Evolutionary conservation across 2,797 vertebrate genomes (phyloP).

Genomic region (Pseudochromis fuscus): DNA sequence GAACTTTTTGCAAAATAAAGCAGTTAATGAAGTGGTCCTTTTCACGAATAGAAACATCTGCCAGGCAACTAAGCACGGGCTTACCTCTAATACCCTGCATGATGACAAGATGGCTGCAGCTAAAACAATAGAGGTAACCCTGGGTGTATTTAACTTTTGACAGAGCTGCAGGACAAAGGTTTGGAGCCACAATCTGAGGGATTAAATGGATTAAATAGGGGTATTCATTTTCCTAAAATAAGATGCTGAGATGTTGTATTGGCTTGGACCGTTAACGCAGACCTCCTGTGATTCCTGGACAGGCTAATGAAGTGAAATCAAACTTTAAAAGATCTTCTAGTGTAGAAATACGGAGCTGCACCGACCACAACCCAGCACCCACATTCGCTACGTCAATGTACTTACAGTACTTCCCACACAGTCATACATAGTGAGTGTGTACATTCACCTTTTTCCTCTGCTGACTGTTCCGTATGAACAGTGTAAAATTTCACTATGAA

Average conservation of each 20-base stretch:
- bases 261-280: too few species aligned
- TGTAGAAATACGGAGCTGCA: not conserved
- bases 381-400: constrained; percentile 5
- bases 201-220: not conserved
- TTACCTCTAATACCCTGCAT: not conserved
- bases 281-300: too few species aligned
- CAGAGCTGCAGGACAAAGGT: constrained; percentile 2
- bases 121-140: not conserved
- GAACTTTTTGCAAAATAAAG: not conserved
- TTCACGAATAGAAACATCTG: not conserved
- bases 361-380: not conserved
- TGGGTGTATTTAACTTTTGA: constrained; percentile 1
- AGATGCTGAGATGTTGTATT: not conserved
- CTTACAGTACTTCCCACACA: not conserved
- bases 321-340: not conserved
- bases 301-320: not conserved
- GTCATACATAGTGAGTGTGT: not conserved
- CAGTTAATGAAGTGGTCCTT: not conserved
- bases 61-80: not conserved
- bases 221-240: not conserved
- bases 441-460: constrained; percentile 7
- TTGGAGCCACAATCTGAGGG: constrained; percentile 1
- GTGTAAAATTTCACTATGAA: constrained; percentile 25
- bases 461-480: constrained; percentile 3
- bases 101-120: not conserved